These are phyloP conservation scores for Eucidaris tribuloides DNA, from an alignment of 35 echinoderm and acorn worm species.

Conservation along the genomic window DNA sequence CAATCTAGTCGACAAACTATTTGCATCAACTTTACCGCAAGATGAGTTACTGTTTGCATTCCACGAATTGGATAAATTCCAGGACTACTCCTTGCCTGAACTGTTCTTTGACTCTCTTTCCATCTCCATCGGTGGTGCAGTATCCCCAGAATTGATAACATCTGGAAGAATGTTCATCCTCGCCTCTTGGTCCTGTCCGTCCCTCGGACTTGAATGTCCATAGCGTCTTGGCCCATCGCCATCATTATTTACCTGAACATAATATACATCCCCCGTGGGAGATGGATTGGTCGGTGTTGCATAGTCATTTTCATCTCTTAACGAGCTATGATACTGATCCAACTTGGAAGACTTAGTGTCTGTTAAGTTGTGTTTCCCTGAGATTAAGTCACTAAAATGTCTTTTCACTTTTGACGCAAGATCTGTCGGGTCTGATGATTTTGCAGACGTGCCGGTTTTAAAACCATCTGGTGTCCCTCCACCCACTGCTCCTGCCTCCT, in stretches of 20 bases:
- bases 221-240: too few relatives aligned
- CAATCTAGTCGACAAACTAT: too few relatives aligned
- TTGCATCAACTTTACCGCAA: too few relatives aligned
- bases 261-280: background rate
- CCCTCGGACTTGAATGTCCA: too few relatives aligned
- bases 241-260: too few relatives aligned
- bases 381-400: constrained; percentile 26
- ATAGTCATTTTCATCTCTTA: background rate
- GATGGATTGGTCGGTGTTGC: constrained; percentile 2
- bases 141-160: background rate
- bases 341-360: background rate
- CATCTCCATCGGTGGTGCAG: background rate
- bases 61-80: too few relatives aligned
- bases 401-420: constrained; percentile 14
- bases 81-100: too few relatives aligned
- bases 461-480: background rate
- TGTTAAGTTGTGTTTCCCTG: too few relatives aligned
- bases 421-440: background rate
- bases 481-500: background rate
- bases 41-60: too few relatives aligned
- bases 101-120: too few relatives aligned
- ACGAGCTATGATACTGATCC: background rate
- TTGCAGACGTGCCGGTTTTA: background rate
- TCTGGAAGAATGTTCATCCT: background rate
- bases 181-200: too few relatives aligned